Evolutionary conservation across 2,888 invertebrate genomes (phyloP), one percentile per base, ranked within the genome.

Genomic region (Melolontha melolontha): DNA sequence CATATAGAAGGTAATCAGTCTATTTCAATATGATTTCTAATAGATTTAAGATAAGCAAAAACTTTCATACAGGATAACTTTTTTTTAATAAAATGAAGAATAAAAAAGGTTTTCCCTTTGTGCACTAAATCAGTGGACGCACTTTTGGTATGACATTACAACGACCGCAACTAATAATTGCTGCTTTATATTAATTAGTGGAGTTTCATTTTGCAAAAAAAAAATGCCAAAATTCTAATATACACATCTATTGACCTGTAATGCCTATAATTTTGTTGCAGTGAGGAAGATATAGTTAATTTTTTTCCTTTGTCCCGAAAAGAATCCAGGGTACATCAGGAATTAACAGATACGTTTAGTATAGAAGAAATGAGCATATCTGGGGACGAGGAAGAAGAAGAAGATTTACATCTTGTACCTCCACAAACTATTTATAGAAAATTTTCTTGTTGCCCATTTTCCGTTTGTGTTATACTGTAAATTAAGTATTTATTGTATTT

Each of bases 341-440:
- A 87, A 76, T 82, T 88, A 64, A 86, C 87, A n/a, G 87, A 88
- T 75, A 88, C 88, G 70, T 84, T 89, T 74, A 87, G 87, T 71
- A 87, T 88, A 79, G 88, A 88, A 81, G 87, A 88, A 78, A 85
- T 88, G 81, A 88, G 87, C 81, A 84, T 88, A 78, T 88, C 87
- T 68, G 87, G 86, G 4, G 84, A 81, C 59, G 77, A 77, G 16
- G 84, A 84, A 64, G 83, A 83, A 71, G 83, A 83, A 72, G 84
- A 84, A 72, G 84, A 85, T 72, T 75, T 84, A 57, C 83, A 85
- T 75, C 74, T 84, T 67, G 83, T 84, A 71, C 84, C 84, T 66
- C 84, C 84, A 11, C 80, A 81, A 72, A 80, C 82, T 2, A 79
- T 81, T 65, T 81, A 82, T 71, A 80, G 82, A 69, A 79, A 79